A percentile compares a stretch with the other conserved stretches of the same genome.
Evolutionary conservation across 2,797 vertebrate species (phyloP).

Genomic region (Borostomias antarcticus): DNA sequence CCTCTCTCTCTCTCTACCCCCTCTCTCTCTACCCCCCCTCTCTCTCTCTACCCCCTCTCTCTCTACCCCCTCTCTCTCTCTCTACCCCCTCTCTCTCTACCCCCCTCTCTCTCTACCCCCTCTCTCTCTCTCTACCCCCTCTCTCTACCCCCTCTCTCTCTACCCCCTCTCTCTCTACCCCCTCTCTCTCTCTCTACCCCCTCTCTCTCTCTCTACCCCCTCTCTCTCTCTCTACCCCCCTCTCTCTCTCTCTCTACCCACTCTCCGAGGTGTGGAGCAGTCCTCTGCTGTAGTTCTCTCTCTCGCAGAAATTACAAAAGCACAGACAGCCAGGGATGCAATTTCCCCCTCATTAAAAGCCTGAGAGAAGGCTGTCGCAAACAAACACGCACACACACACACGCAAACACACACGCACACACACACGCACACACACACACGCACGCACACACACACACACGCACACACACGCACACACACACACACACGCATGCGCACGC

Average conservation of each 20-base stretch:
- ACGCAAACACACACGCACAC: constrained; percentile 1
- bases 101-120: neutral
- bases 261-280: too few species aligned
- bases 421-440: neutral
- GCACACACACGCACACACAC: neutral
- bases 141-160: constrained; percentile 27
- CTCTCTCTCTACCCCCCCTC: neutral
- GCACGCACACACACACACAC: neutral
- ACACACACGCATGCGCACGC: neutral
- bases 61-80: neutral
- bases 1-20: neutral
- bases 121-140: neutral
- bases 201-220: constrained; percentile 34
- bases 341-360: constrained; percentile 14
- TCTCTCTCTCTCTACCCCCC: neutral
- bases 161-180: constrained; percentile 28
- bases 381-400: constrained; percentile 7
- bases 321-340: constrained; percentile 2
- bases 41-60: constrained; percentile 9
- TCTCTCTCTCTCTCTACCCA: neutral
- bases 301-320: constrained; percentile 13
- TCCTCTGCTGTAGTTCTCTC: too few species aligned
- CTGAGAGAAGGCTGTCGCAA: neutral
- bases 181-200: constrained; percentile 42
- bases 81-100: neutral